phyloP scores from a whole-genome alignment of 2,113 vertebrate species.

The Heptranchias perlo region DNA sequence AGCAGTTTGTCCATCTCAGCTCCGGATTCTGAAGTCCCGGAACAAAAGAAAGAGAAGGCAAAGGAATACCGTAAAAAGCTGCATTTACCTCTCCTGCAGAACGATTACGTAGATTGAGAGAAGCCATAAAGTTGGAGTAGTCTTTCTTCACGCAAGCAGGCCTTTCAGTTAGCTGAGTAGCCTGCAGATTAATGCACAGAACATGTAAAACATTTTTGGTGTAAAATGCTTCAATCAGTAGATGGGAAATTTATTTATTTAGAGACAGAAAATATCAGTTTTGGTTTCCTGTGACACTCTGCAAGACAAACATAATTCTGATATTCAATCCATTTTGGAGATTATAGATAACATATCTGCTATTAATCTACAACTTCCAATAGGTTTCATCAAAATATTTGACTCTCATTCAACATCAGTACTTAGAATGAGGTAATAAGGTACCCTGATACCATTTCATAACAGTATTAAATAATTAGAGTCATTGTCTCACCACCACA shows the following conservation, averaged over 20 bases:
- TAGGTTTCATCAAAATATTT: neutral
- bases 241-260: neutral
- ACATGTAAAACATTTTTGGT: neutral
- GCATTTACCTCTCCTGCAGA: conserved; percentile 84
- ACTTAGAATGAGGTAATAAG: neutral
- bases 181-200: conserved; percentile 53
- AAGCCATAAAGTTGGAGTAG: conserved; percentile 97
- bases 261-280: neutral
- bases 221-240: neutral
- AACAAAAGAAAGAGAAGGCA: neutral
- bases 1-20: neutral
- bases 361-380: neutral
- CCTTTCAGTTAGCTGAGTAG: conserved; percentile 83
- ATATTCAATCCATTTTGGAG: neutral
- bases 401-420: neutral
- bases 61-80: neutral
- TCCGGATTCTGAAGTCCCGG: neutral
- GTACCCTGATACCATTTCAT: neutral
- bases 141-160: conserved; percentile 93
- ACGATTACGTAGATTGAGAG: conserved; percentile 90
- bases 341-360: neutral
- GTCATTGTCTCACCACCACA: neutral
- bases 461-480: neutral
- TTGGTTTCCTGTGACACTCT: neutral
- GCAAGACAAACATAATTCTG: neutral